Base-by-base conservation (phyloP, 2,888 invertebrate species). In the Hermaeophaga mercurialis region DNA sequence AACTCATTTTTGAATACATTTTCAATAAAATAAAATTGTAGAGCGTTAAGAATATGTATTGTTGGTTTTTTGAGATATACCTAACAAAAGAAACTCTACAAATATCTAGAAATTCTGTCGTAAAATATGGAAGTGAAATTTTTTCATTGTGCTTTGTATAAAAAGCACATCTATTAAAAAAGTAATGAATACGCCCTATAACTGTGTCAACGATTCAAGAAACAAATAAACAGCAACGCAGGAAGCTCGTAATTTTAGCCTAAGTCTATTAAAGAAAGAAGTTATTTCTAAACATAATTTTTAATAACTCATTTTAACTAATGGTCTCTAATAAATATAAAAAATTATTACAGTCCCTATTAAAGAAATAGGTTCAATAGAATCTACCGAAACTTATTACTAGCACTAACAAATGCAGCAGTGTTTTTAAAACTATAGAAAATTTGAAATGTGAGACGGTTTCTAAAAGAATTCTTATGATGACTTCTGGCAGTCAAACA, bases 401-500 rank as follows among this genome's bases (percentile, higher is more conserved):
- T 9, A 5, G 15, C 19, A 18, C 39, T 22, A 18, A 19, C n/a
- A 22, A 22, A 22, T 22, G 3, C 7, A 24, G 12, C 22, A 24
- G 8, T 24, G 17, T n/a, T 39, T 11, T 39, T 39, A 22, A 39
- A 39, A 39, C 39, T 39, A 9, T 26, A 26, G n/a, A 22, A 17
- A n/a, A 43, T 11, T 43, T 43, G 22, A 43, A 43, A 39, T 39
- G 7, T 24, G 15, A 22, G 11, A 22, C 19, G 22, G 7, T 19
- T 43, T 12, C 12, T 1, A 22, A 24, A 22, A 12, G 22, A 43
- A 24, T 43, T 39, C 17, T 39, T 43, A 24, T 15, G 7, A 43
- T 24, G 24, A 43, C 19, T 22, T 39, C 39, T 43, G 24, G 43
- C 24, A 43, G 24, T 43, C 22, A 43, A 41, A 22, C 3, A 24